Evolutionary conservation across 2,113 vertebrate species (phyloP).

Genomic region (Melanostigma gelatinosum): DNA sequence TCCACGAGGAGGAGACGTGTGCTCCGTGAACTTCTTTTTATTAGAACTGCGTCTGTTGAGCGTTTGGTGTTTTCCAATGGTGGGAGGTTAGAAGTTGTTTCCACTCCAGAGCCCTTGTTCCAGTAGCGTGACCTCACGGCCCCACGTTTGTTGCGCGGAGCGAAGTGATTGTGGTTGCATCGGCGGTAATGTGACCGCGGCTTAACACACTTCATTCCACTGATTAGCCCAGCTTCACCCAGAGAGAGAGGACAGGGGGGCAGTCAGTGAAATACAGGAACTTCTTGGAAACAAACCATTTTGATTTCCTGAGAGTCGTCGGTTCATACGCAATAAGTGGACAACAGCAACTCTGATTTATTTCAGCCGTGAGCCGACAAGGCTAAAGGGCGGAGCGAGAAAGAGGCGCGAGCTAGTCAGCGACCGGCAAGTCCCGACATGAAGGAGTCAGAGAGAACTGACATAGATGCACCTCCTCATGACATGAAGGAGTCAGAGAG

Average conservation of each 20-base stretch:
- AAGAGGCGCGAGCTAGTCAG: constrained; percentile 18
- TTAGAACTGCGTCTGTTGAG: neutral
- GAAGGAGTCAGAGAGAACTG: too few species aligned
- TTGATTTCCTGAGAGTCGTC: constrained; percentile 22
- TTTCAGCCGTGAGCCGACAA: constrained; percentile 16
- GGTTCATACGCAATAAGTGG: neutral
- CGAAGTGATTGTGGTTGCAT: constrained; percentile 41
- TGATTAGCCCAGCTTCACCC: constrained; percentile 43
- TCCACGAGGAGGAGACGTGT: neutral
- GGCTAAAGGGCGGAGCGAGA: constrained; percentile 23
- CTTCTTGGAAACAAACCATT: constrained; percentile 2
- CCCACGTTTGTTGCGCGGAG: constrained; percentile 7
- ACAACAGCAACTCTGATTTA: neutral
- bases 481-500: too few species aligned
- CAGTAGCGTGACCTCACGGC: constrained; percentile 10
- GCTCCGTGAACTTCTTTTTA: neutral
- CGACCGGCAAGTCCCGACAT: constrained; percentile 64
- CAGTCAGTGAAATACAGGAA: neutral
- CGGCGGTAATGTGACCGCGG: constrained; percentile 49
- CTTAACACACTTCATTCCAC: constrained; percentile 57
- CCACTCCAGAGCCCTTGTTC: constrained; percentile 6
- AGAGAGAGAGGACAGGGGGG: neutral
- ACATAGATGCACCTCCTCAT: too few species aligned
- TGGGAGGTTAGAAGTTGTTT: neutral
- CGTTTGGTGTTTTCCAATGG: neutral